phyloP scores from a whole-genome alignment of 2,113 vertebrate genomes.

The Gavialis gangeticus region DNA sequence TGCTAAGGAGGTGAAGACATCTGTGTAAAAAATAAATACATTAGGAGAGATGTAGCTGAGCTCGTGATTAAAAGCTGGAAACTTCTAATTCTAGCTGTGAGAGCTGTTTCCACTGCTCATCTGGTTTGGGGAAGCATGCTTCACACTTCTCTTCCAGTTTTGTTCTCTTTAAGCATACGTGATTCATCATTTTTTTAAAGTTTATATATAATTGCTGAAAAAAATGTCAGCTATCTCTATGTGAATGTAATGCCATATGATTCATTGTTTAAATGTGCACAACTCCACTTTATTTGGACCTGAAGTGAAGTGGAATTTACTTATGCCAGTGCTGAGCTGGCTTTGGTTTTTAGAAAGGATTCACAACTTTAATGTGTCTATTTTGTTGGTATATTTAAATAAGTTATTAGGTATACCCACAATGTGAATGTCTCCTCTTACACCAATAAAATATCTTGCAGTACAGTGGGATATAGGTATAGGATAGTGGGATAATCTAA shows the following conservation, averaged over 20 bases:
- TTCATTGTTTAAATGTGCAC: not conserved
- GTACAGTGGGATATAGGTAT: too few species aligned
- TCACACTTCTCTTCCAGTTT: not conserved
- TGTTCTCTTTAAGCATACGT: not conserved
- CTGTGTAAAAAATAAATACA: not conserved
- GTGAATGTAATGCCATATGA: not conserved
- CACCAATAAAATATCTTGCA: not conserved
- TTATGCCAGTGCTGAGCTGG: not conserved
- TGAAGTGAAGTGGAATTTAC: not conserved
- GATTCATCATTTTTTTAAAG: not conserved
- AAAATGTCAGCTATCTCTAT: not conserved
- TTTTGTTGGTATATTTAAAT: not conserved
- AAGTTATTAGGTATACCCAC: too few species aligned
- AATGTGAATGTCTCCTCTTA: not conserved
- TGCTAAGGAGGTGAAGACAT: too few species aligned
- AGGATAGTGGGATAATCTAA: too few species aligned
- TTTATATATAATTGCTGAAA: not conserved
- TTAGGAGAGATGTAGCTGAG: not conserved
- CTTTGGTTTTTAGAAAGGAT: not conserved
- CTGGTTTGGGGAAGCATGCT: not conserved
- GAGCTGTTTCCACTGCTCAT: fast-evolving
- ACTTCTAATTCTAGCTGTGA: not conserved
- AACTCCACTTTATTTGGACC: not conserved
- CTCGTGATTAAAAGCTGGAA: not conserved
- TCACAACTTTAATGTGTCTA: not conserved